Base-by-base conservation (phyloP, 2,797 vertebrate species). In the Scyliorhinus canicula region DNA sequence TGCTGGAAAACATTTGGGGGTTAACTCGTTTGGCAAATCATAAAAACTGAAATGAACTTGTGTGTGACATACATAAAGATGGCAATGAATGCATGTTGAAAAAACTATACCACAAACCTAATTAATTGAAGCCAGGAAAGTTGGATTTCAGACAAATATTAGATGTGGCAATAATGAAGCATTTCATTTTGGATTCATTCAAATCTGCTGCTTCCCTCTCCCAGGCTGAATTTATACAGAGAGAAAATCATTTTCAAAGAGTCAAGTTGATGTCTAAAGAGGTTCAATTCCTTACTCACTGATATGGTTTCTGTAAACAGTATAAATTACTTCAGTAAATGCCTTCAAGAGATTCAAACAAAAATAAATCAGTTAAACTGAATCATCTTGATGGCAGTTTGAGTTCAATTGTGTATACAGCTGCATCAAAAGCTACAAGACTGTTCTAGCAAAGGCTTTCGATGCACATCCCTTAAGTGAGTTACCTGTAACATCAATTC, bases 401-500 rank as follows among this genome's bases (percentile, higher is more conserved):
- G n/a, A 65, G n/a, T 65, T 91, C 40, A 52, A 8, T 44, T 93
- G 63, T 28, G 63, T 28, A 57, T 28, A 93, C 9, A 74, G 65
- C 31, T n/a, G 69, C 31, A 74, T 55, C 44, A 7, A 90, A 60
- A 90, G 31, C 35, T n/a, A 35, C 2, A 71, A 35, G 31, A 71
- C 9, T 12, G 12, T 35, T 9, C 35, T 31, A 74, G 2, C 31
- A 35, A n/a, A 35, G 35, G 31, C 31, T 74, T 14, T 12, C 35
- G 31, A n/a, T 60, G 55, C 14, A 90, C 21, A n/a, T 93, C 28
- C 5, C 91, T 69, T 93, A 95, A 96, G 55, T 6, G 69, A 95
- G 97, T 98, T 97, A 99, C 99, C 99, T 99, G 99, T 95, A 99
- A 97, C 99, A 99, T 99, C 96, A 99, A 98, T 96, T 99, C 99